These are phyloP conservation scores for Dilophus febrilis DNA, from an alignment of 2,888 invertebrate genomes.

Conservation along the genomic window DNA sequence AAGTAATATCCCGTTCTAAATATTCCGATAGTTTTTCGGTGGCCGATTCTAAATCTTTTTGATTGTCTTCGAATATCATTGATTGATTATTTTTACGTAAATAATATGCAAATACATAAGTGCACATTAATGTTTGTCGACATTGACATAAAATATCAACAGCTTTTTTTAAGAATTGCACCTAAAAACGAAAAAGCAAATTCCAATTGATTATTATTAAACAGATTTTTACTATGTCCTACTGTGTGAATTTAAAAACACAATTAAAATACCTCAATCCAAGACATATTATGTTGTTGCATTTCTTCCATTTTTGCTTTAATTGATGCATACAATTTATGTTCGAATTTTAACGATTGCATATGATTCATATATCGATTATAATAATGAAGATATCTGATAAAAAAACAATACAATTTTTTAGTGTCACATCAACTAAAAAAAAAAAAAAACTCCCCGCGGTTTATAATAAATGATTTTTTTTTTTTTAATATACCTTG, in stretches of 20 bases:
- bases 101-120: constrained; percentile 98
- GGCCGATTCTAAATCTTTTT: constrained; percentile 92
- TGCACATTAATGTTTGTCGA: constrained; percentile 96
- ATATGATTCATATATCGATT: constrained; percentile 99
- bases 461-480: too few relatives aligned
- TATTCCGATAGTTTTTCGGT: constrained; percentile 96
- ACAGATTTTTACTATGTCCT: too few relatives aligned
- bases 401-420: too few relatives aligned
- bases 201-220: too few relatives aligned
- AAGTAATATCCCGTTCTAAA: constrained; percentile 93
- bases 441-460: too few relatives aligned
- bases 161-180: constrained; percentile 95
- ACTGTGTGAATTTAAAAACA: too few relatives aligned
- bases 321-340: constrained; percentile 87
- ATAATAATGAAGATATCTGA: constrained; percentile 94
- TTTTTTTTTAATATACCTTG: constrained; percentile 89
- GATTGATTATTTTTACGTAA: constrained; percentile 96
- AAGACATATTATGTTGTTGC: constrained; percentile 99
- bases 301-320: constrained; percentile 99
- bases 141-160: constrained; percentile 94
- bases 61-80: constrained; percentile 97
- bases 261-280: constrained; percentile 80
- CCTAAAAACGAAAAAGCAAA: constrained; percentile 44
- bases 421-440: too few relatives aligned
- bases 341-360: constrained; percentile 95